These are phyloP conservation scores for Idaea dimidiata DNA, from an alignment of 2,888 invertebrate species.

Conservation along the genomic window DNA sequence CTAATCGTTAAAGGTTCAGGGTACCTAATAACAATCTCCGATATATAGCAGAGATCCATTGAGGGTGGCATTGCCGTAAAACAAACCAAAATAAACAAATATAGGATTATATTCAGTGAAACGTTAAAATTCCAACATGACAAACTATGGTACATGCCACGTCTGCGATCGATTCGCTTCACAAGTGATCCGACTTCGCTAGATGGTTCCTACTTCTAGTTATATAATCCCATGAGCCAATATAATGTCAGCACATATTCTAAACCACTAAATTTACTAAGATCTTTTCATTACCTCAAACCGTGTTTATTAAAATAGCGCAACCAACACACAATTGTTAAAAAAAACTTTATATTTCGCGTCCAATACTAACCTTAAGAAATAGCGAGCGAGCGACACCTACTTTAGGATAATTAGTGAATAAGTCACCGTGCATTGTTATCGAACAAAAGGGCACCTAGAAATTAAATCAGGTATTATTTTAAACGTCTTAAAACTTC, in stretches of 20 bases:
- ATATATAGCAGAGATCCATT: neutral
- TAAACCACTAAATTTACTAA: slow-evolving; percentile 67
- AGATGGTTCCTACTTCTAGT: slow-evolving; percentile 33
- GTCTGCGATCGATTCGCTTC: slow-evolving; percentile 54
- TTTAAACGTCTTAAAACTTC: slow-evolving; percentile 67
- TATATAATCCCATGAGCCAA: slow-evolving; percentile 72
- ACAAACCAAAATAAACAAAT: slow-evolving; percentile 77
- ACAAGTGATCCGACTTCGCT: slow-evolving; percentile 38
- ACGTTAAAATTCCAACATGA: slow-evolving; percentile 73
- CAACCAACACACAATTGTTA: slow-evolving; percentile 61
- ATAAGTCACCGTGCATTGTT: slow-evolving; percentile 32
- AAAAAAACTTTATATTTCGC: slow-evolving; percentile 34
- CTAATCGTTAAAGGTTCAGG: too few relatives aligned
- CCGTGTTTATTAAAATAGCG: slow-evolving; percentile 69
- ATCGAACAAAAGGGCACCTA: slow-evolving; percentile 41
- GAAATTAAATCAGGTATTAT: slow-evolving; percentile 54
- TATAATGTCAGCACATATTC: slow-evolving; percentile 59
- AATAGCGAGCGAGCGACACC: slow-evolving; percentile 22
- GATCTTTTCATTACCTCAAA: slow-evolving; percentile 64
- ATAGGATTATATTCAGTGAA: slow-evolving; percentile 80
- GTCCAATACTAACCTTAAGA: slow-evolving; percentile 30
- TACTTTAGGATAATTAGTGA: slow-evolving; percentile 28
- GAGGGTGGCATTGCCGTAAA: slow-evolving; percentile 47
- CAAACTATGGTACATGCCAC: slow-evolving; percentile 57
- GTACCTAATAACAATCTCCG: neutral